Evolutionary conservation across 2,113 vertebrate species (phyloP).

Genomic region (Myanophis thanlyinensis): DNA sequence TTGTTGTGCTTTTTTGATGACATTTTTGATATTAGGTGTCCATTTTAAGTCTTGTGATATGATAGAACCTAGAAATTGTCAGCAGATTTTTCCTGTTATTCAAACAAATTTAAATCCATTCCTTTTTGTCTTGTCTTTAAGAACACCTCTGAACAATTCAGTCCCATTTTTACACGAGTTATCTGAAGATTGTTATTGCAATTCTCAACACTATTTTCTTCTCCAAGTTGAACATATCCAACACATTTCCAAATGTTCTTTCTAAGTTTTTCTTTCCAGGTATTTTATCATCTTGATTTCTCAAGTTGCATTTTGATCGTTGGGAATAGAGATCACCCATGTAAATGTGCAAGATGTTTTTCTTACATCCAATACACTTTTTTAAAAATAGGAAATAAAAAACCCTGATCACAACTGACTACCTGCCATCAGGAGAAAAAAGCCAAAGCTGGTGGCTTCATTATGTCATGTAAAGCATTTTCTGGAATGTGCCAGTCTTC

Average conservation of each 20-base stretch:
- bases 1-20: no score
- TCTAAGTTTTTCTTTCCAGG: neutral
- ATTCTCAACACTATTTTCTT: neutral
- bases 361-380: neutral
- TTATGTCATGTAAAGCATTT: neutral
- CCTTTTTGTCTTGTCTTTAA: neutral
- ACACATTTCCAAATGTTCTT: neutral
- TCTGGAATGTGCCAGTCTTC: neutral
- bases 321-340: neutral
- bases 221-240: neutral
- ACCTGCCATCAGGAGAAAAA: neutral
- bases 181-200: neutral
- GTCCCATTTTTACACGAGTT: neutral
- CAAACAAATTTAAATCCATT: neutral
- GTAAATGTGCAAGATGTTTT: neutral
- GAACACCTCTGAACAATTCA: neutral
- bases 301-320: neutral
- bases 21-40: no score
- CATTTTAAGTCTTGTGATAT: no score
- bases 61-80: no score
- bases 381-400: neutral
- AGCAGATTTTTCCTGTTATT: neutral
- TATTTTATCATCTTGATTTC: neutral
- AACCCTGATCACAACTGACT: neutral
- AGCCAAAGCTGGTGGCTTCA: neutral